A percentile compares a stretch with the other conserved stretches of the same genome.
These are phyloP conservation scores for Cybosia mesomella DNA, from an alignment of 2,888 invertebrate genomes.

Conservation along the genomic window DNA sequence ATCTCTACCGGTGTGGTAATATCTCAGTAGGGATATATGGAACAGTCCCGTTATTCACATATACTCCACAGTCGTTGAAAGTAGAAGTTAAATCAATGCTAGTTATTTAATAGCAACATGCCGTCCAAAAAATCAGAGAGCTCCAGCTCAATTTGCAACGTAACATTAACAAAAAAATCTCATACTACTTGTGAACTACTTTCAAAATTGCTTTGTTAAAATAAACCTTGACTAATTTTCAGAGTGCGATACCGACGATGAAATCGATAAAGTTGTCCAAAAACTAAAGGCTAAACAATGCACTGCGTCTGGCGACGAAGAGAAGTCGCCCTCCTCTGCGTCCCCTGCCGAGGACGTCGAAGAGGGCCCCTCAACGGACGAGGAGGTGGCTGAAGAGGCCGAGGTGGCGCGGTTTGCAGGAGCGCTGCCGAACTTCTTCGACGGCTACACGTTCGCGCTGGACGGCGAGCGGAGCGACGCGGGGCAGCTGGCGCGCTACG, in stretches of 20 bases:
- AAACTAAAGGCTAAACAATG: slow-evolving; percentile 49
- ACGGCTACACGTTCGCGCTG: slow-evolving; percentile 80
- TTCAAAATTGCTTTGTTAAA: neutral
- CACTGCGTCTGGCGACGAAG: too few relatives aligned
- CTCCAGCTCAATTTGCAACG: too few relatives aligned
- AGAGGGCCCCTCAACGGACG: slow-evolving; percentile 42
- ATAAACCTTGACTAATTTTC: slow-evolving; percentile 9
- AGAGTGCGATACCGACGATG: slow-evolving; percentile 88
- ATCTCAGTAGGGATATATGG: too few relatives aligned
- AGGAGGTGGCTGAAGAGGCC: slow-evolving; percentile 6
- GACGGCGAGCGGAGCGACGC: slow-evolving; percentile 48
- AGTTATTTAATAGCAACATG: too few relatives aligned
- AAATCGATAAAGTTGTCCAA: slow-evolving; percentile 82
- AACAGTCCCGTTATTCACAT: too few relatives aligned
- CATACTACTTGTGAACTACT: too few relatives aligned
- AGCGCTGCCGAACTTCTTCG: slow-evolving; percentile 72
- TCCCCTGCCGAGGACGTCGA: slow-evolving; percentile 15
- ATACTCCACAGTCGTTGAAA: too few relatives aligned
- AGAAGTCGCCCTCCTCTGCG: slow-evolving; percentile 15
- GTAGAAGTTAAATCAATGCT: too few relatives aligned
- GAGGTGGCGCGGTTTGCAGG: slow-evolving; percentile 19
- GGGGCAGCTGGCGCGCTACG: slow-evolving; percentile 75
- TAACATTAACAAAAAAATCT: too few relatives aligned
- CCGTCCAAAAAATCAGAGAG: too few relatives aligned
- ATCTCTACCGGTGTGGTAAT: too few relatives aligned